These are phyloP conservation scores for Nomada ruficornis DNA, from an alignment of 2,888 invertebrate genomes.

Conservation along the genomic window DNA sequence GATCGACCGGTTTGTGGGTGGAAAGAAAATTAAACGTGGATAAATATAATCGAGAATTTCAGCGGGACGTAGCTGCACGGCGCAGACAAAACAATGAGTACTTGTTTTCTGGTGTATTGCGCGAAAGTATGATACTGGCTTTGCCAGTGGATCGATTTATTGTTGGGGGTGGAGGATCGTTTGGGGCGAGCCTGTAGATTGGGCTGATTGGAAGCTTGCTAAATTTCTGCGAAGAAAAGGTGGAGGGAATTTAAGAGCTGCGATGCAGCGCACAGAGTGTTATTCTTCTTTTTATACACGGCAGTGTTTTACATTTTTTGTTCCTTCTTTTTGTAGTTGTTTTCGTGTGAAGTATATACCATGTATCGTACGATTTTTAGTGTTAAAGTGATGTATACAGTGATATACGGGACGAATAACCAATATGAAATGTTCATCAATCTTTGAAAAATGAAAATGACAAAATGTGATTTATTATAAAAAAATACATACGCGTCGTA, in stretches of 20 bases:
- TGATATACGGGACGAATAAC: too few species aligned
- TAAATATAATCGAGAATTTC: conserved; percentile 20
- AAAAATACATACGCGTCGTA: too few species aligned
- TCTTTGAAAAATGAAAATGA: too few species aligned
- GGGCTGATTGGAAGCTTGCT: background rate
- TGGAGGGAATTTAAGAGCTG: background rate
- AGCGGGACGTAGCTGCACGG: background rate
- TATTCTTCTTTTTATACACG: too few species aligned
- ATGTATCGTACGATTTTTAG: too few species aligned
- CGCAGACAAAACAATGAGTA: conserved; percentile 13
- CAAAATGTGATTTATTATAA: too few species aligned
- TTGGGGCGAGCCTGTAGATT: background rate
- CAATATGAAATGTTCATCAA: too few species aligned
- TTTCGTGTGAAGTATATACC: too few species aligned
- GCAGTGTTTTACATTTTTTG: too few species aligned
- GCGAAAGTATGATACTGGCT: background rate
- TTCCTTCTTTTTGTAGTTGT: too few species aligned
- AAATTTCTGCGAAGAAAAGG: background rate
- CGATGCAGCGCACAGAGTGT: too few species aligned
- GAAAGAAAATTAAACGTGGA: conserved; percentile 26
- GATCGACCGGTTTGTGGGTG: background rate
- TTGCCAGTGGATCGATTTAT: conserved; percentile 8
- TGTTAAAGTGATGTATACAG: too few species aligned
- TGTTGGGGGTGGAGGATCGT: background rate
- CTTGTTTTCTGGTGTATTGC: background rate